Conservation (phyloP, 2,113 vertebrate species). For the Heteronetta atricapilla region DNA sequence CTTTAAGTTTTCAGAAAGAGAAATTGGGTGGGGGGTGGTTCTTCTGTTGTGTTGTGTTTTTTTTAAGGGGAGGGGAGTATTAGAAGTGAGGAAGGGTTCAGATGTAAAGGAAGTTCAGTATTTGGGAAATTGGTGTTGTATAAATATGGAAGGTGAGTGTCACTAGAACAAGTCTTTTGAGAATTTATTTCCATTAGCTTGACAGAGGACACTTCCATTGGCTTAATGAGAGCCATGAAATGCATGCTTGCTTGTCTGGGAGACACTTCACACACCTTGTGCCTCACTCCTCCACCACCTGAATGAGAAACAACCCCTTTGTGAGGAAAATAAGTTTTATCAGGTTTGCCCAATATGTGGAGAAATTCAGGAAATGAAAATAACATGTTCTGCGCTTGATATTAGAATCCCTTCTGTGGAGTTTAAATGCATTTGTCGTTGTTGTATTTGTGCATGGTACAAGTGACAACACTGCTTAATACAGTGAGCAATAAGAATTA, state of each 20-base stretch:
- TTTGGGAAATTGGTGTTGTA: slow-evolving; percentile 49
- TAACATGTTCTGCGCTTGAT: slow-evolving; percentile 6
- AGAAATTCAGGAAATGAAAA: slow-evolving; percentile 48
- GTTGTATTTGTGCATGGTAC: slow-evolving; percentile 72
- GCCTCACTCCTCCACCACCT: slow-evolving; percentile 49
- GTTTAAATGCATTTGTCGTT: slow-evolving; percentile 55
- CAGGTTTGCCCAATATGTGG: slow-evolving; percentile 37
- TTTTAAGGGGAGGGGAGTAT: neutral
- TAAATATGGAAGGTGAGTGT: slow-evolving; percentile 49
- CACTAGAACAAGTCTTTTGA: slow-evolving; percentile 33
- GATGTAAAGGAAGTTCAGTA: slow-evolving; percentile 33
- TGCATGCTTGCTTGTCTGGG: slow-evolving; percentile 60
- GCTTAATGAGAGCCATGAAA: slow-evolving; percentile 38
- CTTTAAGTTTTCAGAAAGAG: neutral
- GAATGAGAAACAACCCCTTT: slow-evolving; percentile 39
- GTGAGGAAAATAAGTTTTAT: slow-evolving; percentile 14
- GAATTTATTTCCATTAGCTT: neutral
- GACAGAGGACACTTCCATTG: slow-evolving; percentile 23
- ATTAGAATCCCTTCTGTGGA: slow-evolving; percentile 46
- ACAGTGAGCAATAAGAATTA: slow-evolving; percentile 67
- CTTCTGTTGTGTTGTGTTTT: neutral
- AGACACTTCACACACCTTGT: slow-evolving; percentile 48
- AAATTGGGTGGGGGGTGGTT: neutral
- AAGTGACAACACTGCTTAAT: slow-evolving; percentile 66
- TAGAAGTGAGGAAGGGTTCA: slow-evolving; percentile 24